Conservation (phyloP, 2,888 invertebrate genomes). For the Apodemia zela region DNA sequence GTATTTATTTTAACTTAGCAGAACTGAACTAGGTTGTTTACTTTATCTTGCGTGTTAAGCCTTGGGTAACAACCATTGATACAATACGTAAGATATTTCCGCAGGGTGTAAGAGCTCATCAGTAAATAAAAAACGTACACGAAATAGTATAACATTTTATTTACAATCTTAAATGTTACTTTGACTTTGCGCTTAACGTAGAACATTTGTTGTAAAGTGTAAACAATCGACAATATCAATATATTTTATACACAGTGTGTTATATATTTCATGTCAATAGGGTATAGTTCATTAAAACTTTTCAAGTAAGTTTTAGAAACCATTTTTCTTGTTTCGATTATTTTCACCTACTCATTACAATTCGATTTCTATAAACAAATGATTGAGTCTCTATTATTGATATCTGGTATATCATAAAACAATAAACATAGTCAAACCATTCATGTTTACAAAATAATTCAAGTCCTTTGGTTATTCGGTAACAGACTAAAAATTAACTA, state of each 20-base stretch:
- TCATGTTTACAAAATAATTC: constrained; percentile 20
- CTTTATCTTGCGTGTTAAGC: too few relatives aligned
- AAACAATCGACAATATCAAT: not conserved
- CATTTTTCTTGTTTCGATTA: not conserved
- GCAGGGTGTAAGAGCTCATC: not conserved
- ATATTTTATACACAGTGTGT: not conserved
- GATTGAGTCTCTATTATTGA: not conserved
- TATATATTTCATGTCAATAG: too few relatives aligned
- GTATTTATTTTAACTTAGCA: too few relatives aligned
- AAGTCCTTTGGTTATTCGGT: constrained; percentile 75
- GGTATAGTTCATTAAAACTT: too few relatives aligned
- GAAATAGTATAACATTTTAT: constrained; percentile 20
- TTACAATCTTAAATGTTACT: constrained; percentile 9
- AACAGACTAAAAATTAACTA: constrained; percentile 45
- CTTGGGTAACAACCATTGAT: too few relatives aligned
- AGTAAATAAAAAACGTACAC: constrained; percentile 5
- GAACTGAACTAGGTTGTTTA: too few relatives aligned
- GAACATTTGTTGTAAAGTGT: not conserved
- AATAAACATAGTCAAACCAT: not conserved
- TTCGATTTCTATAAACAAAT: not conserved
- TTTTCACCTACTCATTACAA: not conserved
- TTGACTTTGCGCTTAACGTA: constrained; percentile 2
- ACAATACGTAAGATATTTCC: too few relatives aligned
- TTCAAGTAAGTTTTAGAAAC: too few relatives aligned
- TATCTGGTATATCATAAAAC: not conserved